A percentile compares a stretch with the other conserved stretches of the same genome.
These are phyloP conservation scores for Gadus macrocephalus DNA, from an alignment of 2,113 vertebrate genomes.

Conservation along the genomic window DNA sequence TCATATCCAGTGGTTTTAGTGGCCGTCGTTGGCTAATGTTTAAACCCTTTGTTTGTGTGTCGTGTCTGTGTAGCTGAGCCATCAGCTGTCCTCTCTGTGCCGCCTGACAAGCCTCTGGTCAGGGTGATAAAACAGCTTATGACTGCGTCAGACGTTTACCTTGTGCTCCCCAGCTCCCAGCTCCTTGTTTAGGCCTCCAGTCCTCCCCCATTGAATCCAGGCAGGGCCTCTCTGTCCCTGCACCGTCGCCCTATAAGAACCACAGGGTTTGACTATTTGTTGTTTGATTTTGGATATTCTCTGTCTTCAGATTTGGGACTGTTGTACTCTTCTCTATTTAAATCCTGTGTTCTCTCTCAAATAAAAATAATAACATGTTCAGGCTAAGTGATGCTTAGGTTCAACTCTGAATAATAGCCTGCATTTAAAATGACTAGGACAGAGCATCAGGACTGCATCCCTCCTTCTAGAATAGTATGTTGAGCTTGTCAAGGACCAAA, in stretches of 20 bases:
- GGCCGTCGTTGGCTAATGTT: not conserved
- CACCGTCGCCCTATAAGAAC: not conserved
- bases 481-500: constrained; percentile 36
- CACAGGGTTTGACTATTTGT: too few species aligned
- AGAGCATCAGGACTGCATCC: constrained; percentile 6
- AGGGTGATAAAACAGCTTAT: constrained; percentile 5
- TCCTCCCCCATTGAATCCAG: not conserved
- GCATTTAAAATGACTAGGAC: too few species aligned
- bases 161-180: not conserved
- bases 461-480: constrained; percentile 28
- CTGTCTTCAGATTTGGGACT: not conserved
- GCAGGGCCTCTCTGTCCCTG: not conserved
- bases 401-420: too few species aligned
- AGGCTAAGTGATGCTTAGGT: too few species aligned
- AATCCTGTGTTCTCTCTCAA: too few species aligned
- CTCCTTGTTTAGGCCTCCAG: not conserved
- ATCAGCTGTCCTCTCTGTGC: not conserved
- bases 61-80: not conserved
- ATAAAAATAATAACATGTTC: too few species aligned
- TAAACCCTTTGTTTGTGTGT: not conserved
- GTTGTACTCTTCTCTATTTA: not conserved
- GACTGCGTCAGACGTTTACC: not conserved
- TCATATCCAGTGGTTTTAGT: not conserved
- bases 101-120: not conserved
- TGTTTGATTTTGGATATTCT: not conserved